Conservation (phyloP, 2,888 invertebrate species). For the Pachycephus smyrnensis region DNA sequence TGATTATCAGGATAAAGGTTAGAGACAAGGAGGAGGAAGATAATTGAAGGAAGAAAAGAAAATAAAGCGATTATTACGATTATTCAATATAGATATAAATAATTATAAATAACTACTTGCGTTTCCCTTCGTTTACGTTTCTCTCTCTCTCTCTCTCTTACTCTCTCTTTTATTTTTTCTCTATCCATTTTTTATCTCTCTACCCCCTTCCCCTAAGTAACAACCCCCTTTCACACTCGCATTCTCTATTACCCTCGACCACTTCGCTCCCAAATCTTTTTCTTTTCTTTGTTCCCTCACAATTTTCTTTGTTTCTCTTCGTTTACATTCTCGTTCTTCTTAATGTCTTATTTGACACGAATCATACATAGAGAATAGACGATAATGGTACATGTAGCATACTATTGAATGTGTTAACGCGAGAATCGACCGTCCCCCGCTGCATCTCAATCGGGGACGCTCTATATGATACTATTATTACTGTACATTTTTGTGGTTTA, state of each 20-base stretch:
- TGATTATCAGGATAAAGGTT: conserved; percentile 27
- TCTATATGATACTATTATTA: conserved; percentile 60
- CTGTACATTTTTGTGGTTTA: conserved; percentile 67
- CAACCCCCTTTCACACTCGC: not conserved
- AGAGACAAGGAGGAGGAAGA: not conserved
- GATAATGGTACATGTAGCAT: conserved; percentile 59
- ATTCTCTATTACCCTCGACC: not conserved
- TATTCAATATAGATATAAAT: conserved; percentile 57
- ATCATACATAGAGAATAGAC: conserved; percentile 36
- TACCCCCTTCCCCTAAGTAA: not conserved
- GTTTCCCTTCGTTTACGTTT: conserved; percentile 33
- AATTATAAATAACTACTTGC: conserved; percentile 43
- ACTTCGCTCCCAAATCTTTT: not conserved
- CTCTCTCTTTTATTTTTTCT: conserved; percentile 42
- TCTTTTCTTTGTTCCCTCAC: not conserved
- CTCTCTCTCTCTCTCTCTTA: conserved; percentile 33
- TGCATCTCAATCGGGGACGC: conserved; percentile 35
- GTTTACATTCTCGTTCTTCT: conserved; percentile 1
- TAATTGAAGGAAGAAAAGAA: not conserved
- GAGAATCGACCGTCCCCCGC: conserved; percentile 53
- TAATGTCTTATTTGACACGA: conserved; percentile 32
- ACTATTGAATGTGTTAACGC: conserved; percentile 63
- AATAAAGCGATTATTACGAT: conserved; percentile 39
- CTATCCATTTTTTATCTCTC: conserved; percentile 20
- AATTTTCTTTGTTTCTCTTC: conserved; percentile 23